Evolutionary conservation across 2,797 vertebrate genomes (phyloP), one percentile per base, ranked within the genome.

Genomic region (Streptopelia turtur): DNA sequence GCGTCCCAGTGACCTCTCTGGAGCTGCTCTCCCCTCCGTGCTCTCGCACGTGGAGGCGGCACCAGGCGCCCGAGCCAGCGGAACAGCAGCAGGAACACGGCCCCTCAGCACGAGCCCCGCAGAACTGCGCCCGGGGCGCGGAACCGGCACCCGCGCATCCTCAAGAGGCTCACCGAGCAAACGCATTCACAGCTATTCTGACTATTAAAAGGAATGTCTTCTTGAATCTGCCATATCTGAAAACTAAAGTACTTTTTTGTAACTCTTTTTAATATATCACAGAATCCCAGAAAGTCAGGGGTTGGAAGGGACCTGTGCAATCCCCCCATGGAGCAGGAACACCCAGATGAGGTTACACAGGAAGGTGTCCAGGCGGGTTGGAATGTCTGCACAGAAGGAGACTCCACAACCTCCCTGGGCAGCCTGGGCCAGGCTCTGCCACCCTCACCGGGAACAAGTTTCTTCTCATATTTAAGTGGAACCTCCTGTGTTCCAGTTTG

Each of bases 71-170:
- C 3, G 3, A 23, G 33, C 5, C 74, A 50, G 25, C 6, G 25
- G 31, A n/a, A 45, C 8, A 6, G 10, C 60, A 35, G 41, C 47
- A 66, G 65, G 47, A 30, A 39, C 1, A 3, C 33, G 23, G 76
- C 47, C 64, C 53, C 0, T 27, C 3, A 49, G 60, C 59, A 55
- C 1, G 0, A 81, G 27, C 45, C 28, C 70, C 6, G 18, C 49
- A 61, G 28, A 61, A 28, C 60, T 5, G 9, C 1, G 4, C 30
- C 17, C 41, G 13, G 74, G 85, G 8, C 82, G 49, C 2, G 0
- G 1, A 49, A 5, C 2, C 6, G 31, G 30, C 50, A 47, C 22
- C 1, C 13, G 76, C 53, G 5, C 27, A 7, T 31, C 88, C 74
- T 57, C 56, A 6, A 11, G 52, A 18, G 24, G 33, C 43, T 28